Evolutionary conservation across 2,797 vertebrate species (phyloP).

Genomic region (Harpagifer antarcticus): DNA sequence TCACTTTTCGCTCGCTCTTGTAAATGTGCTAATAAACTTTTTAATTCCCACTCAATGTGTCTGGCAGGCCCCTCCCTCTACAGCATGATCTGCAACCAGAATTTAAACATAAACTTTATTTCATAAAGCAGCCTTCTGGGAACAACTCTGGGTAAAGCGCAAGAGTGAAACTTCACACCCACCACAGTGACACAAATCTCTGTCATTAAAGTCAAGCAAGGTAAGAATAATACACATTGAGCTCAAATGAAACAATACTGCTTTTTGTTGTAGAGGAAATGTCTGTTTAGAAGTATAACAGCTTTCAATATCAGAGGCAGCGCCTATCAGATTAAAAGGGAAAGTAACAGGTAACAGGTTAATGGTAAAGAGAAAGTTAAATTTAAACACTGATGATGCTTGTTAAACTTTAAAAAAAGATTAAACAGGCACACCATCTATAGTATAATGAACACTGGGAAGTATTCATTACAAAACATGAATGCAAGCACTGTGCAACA

Average conservation of each 20-base stretch:
- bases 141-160: conserved; percentile 1
- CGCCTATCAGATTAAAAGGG: background rate
- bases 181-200: background rate
- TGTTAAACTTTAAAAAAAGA: conserved; percentile 19
- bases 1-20: conserved; percentile 7
- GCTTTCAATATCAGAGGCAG: background rate
- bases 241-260: background rate
- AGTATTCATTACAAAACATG: background rate
- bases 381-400: conserved; percentile 34
- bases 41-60: background rate
- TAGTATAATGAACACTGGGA: background rate
- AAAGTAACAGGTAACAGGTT: conserved; percentile 11
- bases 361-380: conserved; percentile 41
- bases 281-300: background rate
- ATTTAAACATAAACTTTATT: background rate
- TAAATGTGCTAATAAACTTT: conserved; percentile 2
- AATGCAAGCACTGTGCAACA: background rate
- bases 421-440: background rate
- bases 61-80: background rate
- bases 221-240: background rate
- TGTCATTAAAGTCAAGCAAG: background rate
- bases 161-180: conserved; percentile 24
- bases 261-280: background rate
- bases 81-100: background rate
- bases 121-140: background rate